Evolutionary conservation across 2,888 invertebrate genomes (phyloP), one percentile per base, ranked within the genome.

Genomic region (Apodemia duryi): DNA sequence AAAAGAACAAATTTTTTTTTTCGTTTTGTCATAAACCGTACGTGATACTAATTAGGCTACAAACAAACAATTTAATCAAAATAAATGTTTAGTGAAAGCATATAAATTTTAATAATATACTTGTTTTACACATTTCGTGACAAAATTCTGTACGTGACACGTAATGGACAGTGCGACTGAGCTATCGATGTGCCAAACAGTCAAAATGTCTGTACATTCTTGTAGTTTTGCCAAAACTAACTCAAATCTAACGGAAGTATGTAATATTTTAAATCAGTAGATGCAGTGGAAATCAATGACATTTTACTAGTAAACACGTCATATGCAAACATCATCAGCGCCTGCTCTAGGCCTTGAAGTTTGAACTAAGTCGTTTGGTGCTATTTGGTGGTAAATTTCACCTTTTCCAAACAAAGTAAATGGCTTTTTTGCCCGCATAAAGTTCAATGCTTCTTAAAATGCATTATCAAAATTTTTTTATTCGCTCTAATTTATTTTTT

Each of bases 201-300:
- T 69, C 65, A 68, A 74, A 73, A 71, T 72, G 73, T 74, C 75
- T 64, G 64, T 67, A 76, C 67, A 76, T 75, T 75, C 72, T 72
- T 78, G 79, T 75, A 68, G 65, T 60, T 67, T 67, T 78, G 80
- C 81, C 79, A 81, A 75, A 73, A 63, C 73, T 69, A 67, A 67
- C 68, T 66, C 57, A 69, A 67, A 68, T 65, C 66, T 66, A 67
- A 63, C 66, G 66, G 65, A 68, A 66, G 65, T 69, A 57, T 54
- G 69, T 70, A 69, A 66, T 70, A 72, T 43, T 43, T 43, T 43
- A 43, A 43, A 43, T 43, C 65, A 70, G 51, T 67, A 64, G 66
- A 64, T 71, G 69, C 68, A 69, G 38, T 43, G 43, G 3, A 43
- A 43, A 43, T 43, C 43, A 43, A 43, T 43, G 43, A 43, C 43